These are phyloP conservation scores for Aurelia aurita complex sp. Pacific DNA, from an alignment of 30 jellyfish, hydroid and myxozoan species.

Conservation along the genomic window DNA sequence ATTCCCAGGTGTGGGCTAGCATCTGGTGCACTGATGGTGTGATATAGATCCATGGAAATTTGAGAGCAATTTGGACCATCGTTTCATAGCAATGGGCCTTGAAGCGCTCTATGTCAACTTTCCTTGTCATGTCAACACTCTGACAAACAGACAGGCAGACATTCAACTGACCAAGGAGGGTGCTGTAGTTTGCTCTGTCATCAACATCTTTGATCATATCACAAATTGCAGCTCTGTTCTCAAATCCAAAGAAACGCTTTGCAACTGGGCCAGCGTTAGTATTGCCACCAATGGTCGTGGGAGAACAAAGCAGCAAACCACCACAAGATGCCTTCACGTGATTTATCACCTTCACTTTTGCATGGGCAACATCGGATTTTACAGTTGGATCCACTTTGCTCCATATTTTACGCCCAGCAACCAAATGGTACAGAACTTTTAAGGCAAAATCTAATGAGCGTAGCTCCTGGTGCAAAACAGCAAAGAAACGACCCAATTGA, in stretches of 20 bases:
- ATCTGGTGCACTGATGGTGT: neutral
- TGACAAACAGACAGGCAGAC: neutral
- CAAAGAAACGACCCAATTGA: neutral
- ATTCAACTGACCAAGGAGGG: neutral
- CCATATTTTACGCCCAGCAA: slow-evolving; percentile 11
- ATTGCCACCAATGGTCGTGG: slow-evolving; percentile 6
- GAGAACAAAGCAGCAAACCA: slow-evolving; percentile 4
- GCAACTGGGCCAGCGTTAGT: slow-evolving; percentile 22
- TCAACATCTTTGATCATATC: neutral
- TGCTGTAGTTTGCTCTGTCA: no score
- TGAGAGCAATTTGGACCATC: neutral
- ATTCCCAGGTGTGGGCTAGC: neutral
- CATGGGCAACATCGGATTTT: neutral
- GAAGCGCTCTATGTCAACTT: neutral
- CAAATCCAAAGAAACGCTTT: neutral
- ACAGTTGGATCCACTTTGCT: neutral
- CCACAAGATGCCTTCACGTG: slow-evolving; percentile 6
- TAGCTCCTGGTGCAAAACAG: neutral
- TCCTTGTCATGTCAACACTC: neutral
- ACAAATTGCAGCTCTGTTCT: slow-evolving; percentile 19
- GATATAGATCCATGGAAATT: neutral
- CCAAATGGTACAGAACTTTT: slow-evolving; percentile 1
- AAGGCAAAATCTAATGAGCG: neutral
- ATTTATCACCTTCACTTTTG: neutral
- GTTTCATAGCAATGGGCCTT: neutral